phyloP scores from a whole-genome alignment of 2,113 vertebrate species.

The Ochotona curzoniae region DNA sequence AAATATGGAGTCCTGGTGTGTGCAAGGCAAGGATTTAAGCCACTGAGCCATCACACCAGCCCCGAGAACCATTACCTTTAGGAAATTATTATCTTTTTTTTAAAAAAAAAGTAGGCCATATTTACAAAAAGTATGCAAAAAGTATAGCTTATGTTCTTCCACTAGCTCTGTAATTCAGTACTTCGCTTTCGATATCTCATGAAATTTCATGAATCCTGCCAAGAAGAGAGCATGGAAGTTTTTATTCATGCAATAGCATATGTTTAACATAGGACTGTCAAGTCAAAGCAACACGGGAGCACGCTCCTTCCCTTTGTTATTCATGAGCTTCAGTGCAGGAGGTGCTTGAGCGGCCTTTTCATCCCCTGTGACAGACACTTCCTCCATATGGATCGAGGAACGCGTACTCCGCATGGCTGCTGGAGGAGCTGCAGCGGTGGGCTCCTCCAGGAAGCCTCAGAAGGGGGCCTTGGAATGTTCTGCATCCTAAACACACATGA shows the following conservation, averaged over 20 bases:
- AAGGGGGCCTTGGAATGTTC: not conserved
- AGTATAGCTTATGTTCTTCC: constrained; percentile 10
- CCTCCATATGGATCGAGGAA: not conserved
- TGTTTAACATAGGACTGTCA: constrained; percentile 28
- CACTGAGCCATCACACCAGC: no score
- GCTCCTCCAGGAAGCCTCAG: not conserved
- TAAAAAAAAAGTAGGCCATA: not conserved
- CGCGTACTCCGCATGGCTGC: not conserved
- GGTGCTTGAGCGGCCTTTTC: not conserved
- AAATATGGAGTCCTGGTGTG: no score
- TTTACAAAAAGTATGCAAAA: constrained; percentile 14
- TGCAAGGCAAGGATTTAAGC: no score
- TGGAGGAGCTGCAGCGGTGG: not conserved
- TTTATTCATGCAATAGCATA: constrained; percentile 40
- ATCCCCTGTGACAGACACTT: not conserved
- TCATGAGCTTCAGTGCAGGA: not conserved
- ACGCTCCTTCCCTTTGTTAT: constrained; percentile 5
- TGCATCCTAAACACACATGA: not conserved
- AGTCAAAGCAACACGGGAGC: not conserved
- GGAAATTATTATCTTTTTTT: not conserved
- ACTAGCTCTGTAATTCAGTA: not conserved
- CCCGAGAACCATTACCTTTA: not conserved
- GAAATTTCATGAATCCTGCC: not conserved
- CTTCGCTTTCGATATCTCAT: not conserved
- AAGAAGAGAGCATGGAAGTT: constrained; percentile 23